Evolutionary conservation across 1,140 invertebrate species (phyloP).

Genomic region (Lasioglossum baleicum): DNA sequence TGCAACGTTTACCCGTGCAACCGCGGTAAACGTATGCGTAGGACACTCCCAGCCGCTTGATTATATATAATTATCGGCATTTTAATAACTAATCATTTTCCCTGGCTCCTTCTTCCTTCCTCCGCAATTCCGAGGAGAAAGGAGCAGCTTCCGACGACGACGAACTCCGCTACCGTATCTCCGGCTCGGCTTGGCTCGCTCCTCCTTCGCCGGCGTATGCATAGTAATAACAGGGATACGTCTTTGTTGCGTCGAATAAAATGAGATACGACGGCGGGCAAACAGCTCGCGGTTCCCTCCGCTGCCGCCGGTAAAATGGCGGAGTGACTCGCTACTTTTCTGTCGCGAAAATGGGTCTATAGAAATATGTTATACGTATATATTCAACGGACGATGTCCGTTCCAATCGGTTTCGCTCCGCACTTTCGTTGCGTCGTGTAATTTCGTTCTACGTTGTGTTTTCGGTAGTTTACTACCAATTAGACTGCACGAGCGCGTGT

Average conservation of each 20-base stretch:
- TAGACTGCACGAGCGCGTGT: too few relatives aligned
- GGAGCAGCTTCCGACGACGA: slow-evolving; percentile 75
- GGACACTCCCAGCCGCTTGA: slow-evolving; percentile 78
- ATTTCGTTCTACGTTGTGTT: too few relatives aligned
- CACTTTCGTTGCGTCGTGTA: too few relatives aligned
- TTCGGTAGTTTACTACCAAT: too few relatives aligned
- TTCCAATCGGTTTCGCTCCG: too few relatives aligned
- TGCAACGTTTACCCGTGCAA: slow-evolving; percentile 60
- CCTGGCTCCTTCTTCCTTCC: slow-evolving; percentile 67
- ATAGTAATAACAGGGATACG: slow-evolving; percentile 15
- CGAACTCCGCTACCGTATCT: slow-evolving; percentile 75
- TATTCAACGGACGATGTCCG: too few relatives aligned
- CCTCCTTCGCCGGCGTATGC: slow-evolving; percentile 10
- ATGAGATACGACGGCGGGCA: slow-evolving; percentile 6
- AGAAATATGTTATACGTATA: too few relatives aligned
- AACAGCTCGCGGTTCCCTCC: neutral
- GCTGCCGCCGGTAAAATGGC: neutral
- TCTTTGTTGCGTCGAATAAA: slow-evolving; percentile 14
- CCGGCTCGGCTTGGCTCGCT: slow-evolving; percentile 52
- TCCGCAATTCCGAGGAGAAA: slow-evolving; percentile 73
- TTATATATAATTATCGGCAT: slow-evolving; percentile 81
- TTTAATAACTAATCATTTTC: slow-evolving; percentile 81
- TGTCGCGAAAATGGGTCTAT: too few relatives aligned
- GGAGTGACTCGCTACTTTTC: neutral
- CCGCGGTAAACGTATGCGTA: slow-evolving; percentile 70